Evolutionary conservation across 2,113 vertebrate genomes (phyloP).

Genomic region (Brachionichthys hirsutus): DNA sequence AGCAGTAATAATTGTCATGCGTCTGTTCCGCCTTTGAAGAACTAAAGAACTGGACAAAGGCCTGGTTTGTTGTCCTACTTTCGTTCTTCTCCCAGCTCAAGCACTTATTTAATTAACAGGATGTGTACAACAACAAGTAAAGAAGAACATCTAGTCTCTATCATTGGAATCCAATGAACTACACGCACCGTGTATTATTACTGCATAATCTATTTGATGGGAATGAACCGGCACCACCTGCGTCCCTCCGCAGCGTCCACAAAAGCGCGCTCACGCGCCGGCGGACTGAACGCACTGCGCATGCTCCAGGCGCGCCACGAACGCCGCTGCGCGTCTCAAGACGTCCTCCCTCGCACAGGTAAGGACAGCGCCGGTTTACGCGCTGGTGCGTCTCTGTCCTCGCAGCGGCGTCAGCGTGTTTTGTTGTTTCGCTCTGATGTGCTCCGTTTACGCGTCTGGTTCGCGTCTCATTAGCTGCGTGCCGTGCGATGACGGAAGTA

Average conservation of each 20-base stretch:
- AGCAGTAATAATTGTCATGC: conserved; percentile 74
- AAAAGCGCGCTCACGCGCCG: background rate
- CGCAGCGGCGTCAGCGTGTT: background rate
- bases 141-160: conserved; percentile 31
- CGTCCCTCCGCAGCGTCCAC: conserved; percentile 7
- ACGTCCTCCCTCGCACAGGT: conserved; percentile 60
- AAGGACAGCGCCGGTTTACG: background rate
- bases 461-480: conserved; percentile 5
- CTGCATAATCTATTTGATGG: too few species aligned
- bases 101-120: conserved; percentile 26
- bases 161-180: too few species aligned
- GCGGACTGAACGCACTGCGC: conserved; percentile 43
- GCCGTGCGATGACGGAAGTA: conserved; percentile 13
- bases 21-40: too few species aligned
- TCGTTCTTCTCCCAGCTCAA: conserved; percentile 23
- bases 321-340: conserved; percentile 54
- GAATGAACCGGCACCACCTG: conserved; percentile 26
- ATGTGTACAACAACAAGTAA: conserved; percentile 35
- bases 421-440: background rate
- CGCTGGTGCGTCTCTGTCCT: background rate
- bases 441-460: too few species aligned
- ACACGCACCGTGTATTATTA: too few species aligned
- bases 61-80: conserved; percentile 60
- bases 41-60: conserved; percentile 61
- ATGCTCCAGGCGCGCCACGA: conserved; percentile 47